A percentile compares a stretch with the other conserved stretches of the same genome.
These are phyloP conservation scores for Lepus oiostolus DNA, from an alignment of 2,797 vertebrate genomes.

Conservation along the genomic window DNA sequence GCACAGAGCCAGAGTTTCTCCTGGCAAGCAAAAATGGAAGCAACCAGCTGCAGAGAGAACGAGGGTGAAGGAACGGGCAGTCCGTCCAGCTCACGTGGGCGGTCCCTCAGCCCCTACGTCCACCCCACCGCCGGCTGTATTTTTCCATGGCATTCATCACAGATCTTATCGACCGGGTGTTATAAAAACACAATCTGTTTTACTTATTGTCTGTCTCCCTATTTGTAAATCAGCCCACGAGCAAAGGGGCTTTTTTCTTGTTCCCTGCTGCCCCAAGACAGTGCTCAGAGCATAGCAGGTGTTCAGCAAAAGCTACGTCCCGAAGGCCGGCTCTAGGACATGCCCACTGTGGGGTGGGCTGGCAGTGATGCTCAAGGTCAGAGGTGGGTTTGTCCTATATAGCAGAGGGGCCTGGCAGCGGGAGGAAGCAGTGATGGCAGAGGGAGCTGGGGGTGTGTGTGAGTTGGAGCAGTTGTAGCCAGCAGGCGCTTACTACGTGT, in stretches of 20 bases:
- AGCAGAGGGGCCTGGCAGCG: no score
- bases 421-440: background rate
- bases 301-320: background rate
- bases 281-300: background rate
- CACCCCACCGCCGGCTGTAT: background rate
- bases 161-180: background rate
- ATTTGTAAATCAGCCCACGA: background rate
- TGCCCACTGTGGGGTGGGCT: background rate
- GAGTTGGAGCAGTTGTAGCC: no score
- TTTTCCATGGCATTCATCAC: background rate
- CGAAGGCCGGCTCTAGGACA: background rate
- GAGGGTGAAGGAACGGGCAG: background rate
- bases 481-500: background rate
- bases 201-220: background rate
- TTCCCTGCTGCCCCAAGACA: background rate
- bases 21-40: background rate
- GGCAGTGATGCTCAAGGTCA: background rate
- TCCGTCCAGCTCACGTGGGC: background rate
- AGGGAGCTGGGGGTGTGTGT: background rate
- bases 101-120: background rate
- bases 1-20: background rate
- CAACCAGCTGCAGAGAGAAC: background rate
- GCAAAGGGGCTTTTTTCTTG: background rate
- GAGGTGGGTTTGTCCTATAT: background rate
- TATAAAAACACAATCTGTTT: background rate